Percentiles rank a stretch among this genome's conserved stretches.
Conservation (phyloP, 1,140 invertebrate species). For the Drosophila arawakana region DNA sequence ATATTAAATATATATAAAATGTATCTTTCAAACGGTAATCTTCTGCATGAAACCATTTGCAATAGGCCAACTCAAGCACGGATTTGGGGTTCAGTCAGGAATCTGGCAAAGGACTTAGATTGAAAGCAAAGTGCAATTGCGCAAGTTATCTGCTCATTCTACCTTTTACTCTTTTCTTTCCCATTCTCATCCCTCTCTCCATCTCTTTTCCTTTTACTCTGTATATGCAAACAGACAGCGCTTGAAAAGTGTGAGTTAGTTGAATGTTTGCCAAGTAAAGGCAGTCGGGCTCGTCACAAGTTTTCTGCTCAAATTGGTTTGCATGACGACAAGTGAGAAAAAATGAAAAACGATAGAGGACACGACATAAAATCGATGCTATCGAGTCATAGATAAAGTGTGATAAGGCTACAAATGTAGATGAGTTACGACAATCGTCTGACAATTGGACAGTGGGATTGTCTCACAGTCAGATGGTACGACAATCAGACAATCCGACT, state of each 20-base stretch:
- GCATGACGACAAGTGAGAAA: conserved; percentile 36
- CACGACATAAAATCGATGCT: conserved; percentile 62
- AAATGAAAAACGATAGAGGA: conserved; percentile 5
- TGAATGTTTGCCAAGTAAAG: conserved; percentile 55
- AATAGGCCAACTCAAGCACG: too few species aligned
- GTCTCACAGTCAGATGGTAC: not conserved
- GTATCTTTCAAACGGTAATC: too few species aligned
- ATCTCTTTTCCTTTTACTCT: not conserved
- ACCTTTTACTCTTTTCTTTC: not conserved
- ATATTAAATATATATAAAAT: too few species aligned
- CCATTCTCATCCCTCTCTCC: not conserved
- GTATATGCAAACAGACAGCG: conserved; percentile 20
- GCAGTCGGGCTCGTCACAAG: conserved; percentile 43
- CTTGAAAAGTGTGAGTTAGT: conserved; percentile 46
- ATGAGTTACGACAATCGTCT: conserved; percentile 6
- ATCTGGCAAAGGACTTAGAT: too few species aligned
- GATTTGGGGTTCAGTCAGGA: too few species aligned
- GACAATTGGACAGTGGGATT: not conserved
- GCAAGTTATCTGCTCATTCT: too few species aligned
- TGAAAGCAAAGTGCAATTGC: conserved; percentile 5
- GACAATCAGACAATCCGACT: not conserved
- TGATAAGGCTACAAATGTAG: conserved; percentile 25
- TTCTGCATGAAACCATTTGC: too few species aligned
- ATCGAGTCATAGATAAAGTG: conserved; percentile 18
- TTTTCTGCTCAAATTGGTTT: conserved; percentile 50